Percentiles rank a stretch among this genome's conserved stretches.
These are phyloP conservation scores for Drosophila guanche DNA, from an alignment of 1,140 invertebrate species.

Conservation along the genomic window DNA sequence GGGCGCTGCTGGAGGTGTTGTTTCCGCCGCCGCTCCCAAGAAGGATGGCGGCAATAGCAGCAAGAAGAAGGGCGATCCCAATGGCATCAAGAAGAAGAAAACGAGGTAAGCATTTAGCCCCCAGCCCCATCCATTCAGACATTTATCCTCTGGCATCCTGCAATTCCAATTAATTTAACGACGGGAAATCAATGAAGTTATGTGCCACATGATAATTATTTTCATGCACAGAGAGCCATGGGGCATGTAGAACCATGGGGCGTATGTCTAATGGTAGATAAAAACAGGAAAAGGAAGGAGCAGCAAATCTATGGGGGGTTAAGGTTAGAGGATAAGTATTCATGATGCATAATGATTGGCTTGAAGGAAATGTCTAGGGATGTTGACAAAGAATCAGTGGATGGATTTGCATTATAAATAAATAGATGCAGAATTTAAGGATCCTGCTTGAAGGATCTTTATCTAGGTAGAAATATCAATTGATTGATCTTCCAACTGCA, in stretches of 20 bases:
- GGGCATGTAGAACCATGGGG: conserved; percentile 42
- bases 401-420: too few relatives aligned
- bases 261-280: conserved; percentile 52
- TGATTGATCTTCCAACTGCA: too few relatives aligned
- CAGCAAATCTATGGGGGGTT: conserved; percentile 17
- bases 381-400: too few relatives aligned
- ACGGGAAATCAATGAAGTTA: conserved; percentile 81
- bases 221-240: neutral
- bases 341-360: too few relatives aligned
- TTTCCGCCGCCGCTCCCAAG: conserved; percentile 53
- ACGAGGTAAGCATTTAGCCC: conserved; percentile 88
- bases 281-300: neutral
- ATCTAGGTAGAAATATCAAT: too few relatives aligned
- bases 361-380: too few relatives aligned
- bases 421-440: too few relatives aligned
- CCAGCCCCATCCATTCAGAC: too few relatives aligned
- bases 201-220: conserved; percentile 45
- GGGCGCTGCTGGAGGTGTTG: conserved; percentile 27
- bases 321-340: neutral
- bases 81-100: conserved; percentile 96
- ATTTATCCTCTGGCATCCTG: too few relatives aligned
- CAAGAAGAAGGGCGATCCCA: conserved; percentile 94
- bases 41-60: conserved; percentile 86
- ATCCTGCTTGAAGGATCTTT: too few relatives aligned
- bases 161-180: conserved; percentile 68